These are phyloP conservation scores for Melanostigma gelatinosum DNA, from an alignment of 2,113 vertebrate species.

Conservation along the genomic window DNA sequence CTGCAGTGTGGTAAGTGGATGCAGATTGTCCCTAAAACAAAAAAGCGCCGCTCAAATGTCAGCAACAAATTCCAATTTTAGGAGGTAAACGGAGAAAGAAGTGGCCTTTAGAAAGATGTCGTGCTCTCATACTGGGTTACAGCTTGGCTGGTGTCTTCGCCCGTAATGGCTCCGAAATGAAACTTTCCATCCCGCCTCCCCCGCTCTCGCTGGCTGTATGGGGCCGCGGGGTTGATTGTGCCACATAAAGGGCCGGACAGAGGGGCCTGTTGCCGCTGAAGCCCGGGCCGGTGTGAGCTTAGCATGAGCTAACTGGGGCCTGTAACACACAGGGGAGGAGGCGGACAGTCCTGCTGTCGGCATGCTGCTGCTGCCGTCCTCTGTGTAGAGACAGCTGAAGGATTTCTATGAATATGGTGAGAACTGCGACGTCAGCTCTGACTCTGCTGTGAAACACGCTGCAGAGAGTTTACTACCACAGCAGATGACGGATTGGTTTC, in stretches of 20 bases:
- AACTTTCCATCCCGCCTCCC: slow-evolving; percentile 15
- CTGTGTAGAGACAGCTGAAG: neutral
- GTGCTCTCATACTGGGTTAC: neutral
- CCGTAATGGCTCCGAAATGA: slow-evolving; percentile 7
- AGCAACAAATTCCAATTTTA: neutral
- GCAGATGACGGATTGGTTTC: slow-evolving; percentile 24
- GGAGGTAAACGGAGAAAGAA: neutral
- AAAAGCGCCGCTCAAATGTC: neutral
- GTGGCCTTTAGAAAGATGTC: slow-evolving; percentile 10
- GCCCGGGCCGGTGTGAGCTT: slow-evolving; percentile 31
- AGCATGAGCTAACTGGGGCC: slow-evolving; percentile 27
- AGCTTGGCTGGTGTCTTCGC: slow-evolving; percentile 13
- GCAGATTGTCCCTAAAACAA: neutral
- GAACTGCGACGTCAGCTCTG: neutral
- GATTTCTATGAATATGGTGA: neutral
- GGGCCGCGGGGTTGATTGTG: slow-evolving; percentile 25
- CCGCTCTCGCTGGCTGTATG: slow-evolving; percentile 24
- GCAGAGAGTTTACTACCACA: slow-evolving; percentile 8
- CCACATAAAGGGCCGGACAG: slow-evolving; percentile 44
- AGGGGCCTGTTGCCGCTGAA: slow-evolving; percentile 52
- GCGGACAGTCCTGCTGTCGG: neutral
- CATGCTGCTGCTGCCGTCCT: neutral
- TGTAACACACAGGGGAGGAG: neutral
- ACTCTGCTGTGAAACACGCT: slow-evolving; percentile 8
- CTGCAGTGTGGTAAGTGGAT: neutral